Evolutionary conservation across 2,888 invertebrate species (phyloP), one percentile per base, ranked within the genome.

Genomic region (Stegana nigrithorax): DNA sequence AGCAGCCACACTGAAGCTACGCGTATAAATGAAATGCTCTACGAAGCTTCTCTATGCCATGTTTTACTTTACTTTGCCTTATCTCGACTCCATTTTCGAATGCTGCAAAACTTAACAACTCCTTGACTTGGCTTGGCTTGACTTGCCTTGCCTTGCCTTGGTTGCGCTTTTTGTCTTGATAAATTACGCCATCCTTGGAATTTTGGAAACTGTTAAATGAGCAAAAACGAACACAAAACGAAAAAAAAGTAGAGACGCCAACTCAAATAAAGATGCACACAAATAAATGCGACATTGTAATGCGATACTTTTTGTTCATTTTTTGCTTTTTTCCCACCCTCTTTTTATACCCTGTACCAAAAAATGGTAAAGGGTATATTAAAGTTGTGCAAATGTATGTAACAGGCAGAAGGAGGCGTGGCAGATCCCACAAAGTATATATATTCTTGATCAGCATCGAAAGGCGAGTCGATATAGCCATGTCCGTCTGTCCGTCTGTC

Each of bases 241-340:
- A 23, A 32, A 14, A 26, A 25, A 25, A 26, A 56, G n/a, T 6
- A 50, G 14, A 36, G 25, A 23, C 74, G 64, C 71, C 64, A 74
- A 71, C 58, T 68, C 60, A 47, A 42, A 29, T 62, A 64, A 63
- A 65, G 67, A 64, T 64, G 73, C 56, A n/a, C n/a, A n/a, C n/a
- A n/a, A n/a, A n/a, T 64, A 64, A 59, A 62, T 60, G 71, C 70
- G 77, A 75, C 79, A 79, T 65, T 70, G 75, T 73, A 75, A 75
- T 79, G 79, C 77, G 75, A 75, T 75, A 75, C 79, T 79, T 75
- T 79, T 79, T n/a, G n/a, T n/a, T n/a, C n/a, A n/a, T n/a, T n/a
- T n/a, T n/a, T n/a, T n/a, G n/a, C n/a, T n/a, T n/a, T n/a, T n/a
- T n/a, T n/a, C n/a, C n/a, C n/a, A n/a, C n/a, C n/a, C n/a, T n/a